These are phyloP conservation scores for Pemphigus obesinymphae DNA, from an alignment of 1,140 invertebrate genomes.

Conservation along the genomic window DNA sequence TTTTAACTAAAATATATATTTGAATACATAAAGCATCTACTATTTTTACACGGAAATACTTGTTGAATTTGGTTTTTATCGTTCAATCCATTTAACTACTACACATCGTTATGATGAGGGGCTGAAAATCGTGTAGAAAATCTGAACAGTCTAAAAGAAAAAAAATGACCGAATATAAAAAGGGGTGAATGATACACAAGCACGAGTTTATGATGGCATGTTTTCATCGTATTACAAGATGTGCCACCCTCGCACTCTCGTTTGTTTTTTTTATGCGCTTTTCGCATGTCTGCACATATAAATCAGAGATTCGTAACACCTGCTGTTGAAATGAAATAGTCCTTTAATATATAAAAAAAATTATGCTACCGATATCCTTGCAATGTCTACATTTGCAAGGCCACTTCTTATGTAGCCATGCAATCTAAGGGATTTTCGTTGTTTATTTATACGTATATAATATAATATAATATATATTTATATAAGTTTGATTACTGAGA, in stretches of 20 bases:
- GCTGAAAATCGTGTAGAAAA: slow-evolving; percentile 19
- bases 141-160: slow-evolving; percentile 11
- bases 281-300: slow-evolving; percentile 42
- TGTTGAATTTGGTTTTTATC: slow-evolving; percentile 20
- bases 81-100: slow-evolving; percentile 28
- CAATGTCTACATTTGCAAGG: slow-evolving; percentile 42
- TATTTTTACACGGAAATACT: not conserved
- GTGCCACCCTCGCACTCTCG: slow-evolving; percentile 37
- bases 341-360: slow-evolving; percentile 32
- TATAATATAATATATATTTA: no score
- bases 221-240: slow-evolving; percentile 41
- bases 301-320: slow-evolving; percentile 42
- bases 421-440: slow-evolving; percentile 14
- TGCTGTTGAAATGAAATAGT: slow-evolving; percentile 36
- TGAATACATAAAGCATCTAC: not conserved
- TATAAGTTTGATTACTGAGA: slow-evolving; percentile 7
- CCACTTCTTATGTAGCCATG: not conserved
- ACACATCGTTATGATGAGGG: slow-evolving; percentile 25
- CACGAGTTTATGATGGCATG: slow-evolving; percentile 37
- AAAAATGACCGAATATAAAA: slow-evolving; percentile 41
- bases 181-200: slow-evolving; percentile 41
- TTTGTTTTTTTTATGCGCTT: slow-evolving; percentile 39
- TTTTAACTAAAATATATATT: not conserved
- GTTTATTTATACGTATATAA: slow-evolving; percentile 36
- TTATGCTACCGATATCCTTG: slow-evolving; percentile 29